phyloP scores from a whole-genome alignment of 2,797 vertebrate species.

The Falco naumanni region DNA sequence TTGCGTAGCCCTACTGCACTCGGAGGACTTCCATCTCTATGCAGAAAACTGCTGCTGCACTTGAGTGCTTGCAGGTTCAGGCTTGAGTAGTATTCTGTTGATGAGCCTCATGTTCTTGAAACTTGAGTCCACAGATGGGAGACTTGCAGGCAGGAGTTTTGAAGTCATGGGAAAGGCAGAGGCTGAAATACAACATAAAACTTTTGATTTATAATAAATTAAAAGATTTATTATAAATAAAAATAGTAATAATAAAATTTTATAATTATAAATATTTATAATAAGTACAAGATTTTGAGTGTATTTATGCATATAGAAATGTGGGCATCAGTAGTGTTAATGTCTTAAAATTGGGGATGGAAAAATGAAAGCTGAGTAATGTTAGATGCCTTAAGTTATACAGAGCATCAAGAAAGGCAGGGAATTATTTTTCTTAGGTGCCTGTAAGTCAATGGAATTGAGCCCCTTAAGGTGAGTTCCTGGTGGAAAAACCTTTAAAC shows the following conservation, averaged over 20 bases:
- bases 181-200: not conserved
- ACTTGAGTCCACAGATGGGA: not conserved
- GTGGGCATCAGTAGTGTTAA: not conserved
- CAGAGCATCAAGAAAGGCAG: not conserved
- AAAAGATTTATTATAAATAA: too few relatives aligned
- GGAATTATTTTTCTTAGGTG: not conserved
- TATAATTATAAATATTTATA: too few relatives aligned
- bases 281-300: not conserved
- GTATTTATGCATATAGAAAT: not conserved
- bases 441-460: not conserved
- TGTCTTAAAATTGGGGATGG: not conserved
- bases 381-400: not conserved
- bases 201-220: not conserved
- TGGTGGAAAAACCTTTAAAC: not conserved
- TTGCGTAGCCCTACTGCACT: not conserved
- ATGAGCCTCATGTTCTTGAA: not conserved
- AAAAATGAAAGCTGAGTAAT: not conserved
- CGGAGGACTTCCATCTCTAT: not conserved
- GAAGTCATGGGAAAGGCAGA: conserved; percentile 14
- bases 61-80: conserved; percentile 32
- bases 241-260: too few relatives aligned
- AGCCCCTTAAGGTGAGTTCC: not conserved
- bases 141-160: not conserved
- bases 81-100: not conserved
- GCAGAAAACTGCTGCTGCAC: not conserved